Base-by-base conservation (phyloP, 2,888 invertebrate genomes). In the Catocala nupta region DNA sequence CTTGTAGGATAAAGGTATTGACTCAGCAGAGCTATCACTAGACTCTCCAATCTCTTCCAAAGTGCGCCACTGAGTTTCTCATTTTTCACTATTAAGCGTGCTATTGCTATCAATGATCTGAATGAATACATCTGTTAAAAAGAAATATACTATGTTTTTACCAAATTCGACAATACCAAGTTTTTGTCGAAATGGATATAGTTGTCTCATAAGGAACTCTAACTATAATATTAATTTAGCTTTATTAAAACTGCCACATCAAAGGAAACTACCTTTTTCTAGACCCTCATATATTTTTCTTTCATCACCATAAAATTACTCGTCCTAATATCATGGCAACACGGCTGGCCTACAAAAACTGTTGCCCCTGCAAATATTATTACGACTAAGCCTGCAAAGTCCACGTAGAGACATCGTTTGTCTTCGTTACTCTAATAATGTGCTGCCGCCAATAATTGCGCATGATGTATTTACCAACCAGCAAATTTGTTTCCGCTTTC, bases 401-500 rank as follows among this genome's bases (percentile, higher is more conserved):
- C 69, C 83, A 77, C 81, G 82, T 73, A 69, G 71, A 34, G 42
- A 42, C 50, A 54, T 78, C 83, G 68, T 85, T 85, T 81, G 73
- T 84, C 83, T 85, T 84, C 77, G 79, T 85, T 84, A 70, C 72
- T 59, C 66, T 75, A 74, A 74, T 78, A 78, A 73, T 74, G 65
- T 62, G 66, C 73, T 63, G 65, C 60, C 73, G 71, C 75, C 75
- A 72, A 81, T 85, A 77, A 84, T 83, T 78, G 81, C 56, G 68
- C 66, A 75, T 81, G 82, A 85, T 83, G 73, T 75, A 82, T 79
- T 71, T 62, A 62, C 72, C 49, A 33, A 47, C 45, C 48, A 45
- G 56, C 65, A 52, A 64, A 39, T 52, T n/a, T 50, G 13, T 9
- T 47, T 9, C 5, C 51, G 25, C 60, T 33, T 36, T 9, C 13